These are phyloP conservation scores for Casuarius casuarius DNA, from an alignment of 2,113 vertebrate species.

Conservation along the genomic window DNA sequence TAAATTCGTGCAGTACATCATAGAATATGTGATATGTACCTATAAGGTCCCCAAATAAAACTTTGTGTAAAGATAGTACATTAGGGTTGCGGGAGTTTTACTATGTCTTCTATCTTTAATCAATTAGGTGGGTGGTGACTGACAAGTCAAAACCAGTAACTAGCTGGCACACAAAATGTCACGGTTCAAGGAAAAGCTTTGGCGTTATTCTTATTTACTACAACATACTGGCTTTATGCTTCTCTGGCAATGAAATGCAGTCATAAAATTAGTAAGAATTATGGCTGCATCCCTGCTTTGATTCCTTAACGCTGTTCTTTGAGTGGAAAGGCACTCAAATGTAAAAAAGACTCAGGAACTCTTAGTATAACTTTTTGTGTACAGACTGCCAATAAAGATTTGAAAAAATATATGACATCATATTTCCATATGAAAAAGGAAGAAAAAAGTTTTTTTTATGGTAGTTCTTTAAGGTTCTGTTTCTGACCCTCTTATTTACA, in stretches of 20 bases:
- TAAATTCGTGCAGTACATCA: neutral
- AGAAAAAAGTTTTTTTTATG: neutral
- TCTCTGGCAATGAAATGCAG: slow-evolving; percentile 8
- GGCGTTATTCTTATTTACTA: slow-evolving; percentile 45
- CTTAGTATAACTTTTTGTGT: neutral
- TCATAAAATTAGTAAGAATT: slow-evolving; percentile 40
- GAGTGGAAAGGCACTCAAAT: neutral
- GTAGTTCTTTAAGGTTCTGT: neutral
- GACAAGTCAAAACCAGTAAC: slow-evolving; percentile 46
- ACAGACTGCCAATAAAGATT: neutral
- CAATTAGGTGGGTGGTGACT: slow-evolving; percentile 50
- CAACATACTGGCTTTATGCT: neutral
- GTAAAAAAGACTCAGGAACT: neutral
- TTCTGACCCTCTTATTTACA: neutral
- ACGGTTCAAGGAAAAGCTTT: slow-evolving; percentile 41
- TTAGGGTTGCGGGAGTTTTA: slow-evolving; percentile 17
- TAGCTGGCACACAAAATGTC: slow-evolving; percentile 45
- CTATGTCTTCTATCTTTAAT: slow-evolving; percentile 40
- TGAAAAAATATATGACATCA: neutral
- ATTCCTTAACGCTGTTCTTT: neutral
- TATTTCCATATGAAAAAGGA: neutral
- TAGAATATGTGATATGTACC: neutral
- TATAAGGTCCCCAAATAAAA: neutral
- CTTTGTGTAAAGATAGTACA: neutral
- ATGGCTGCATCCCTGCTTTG: neutral